These are phyloP conservation scores for Passer montanus DNA, from an alignment of 2,113 vertebrate genomes.

Conservation along the genomic window DNA sequence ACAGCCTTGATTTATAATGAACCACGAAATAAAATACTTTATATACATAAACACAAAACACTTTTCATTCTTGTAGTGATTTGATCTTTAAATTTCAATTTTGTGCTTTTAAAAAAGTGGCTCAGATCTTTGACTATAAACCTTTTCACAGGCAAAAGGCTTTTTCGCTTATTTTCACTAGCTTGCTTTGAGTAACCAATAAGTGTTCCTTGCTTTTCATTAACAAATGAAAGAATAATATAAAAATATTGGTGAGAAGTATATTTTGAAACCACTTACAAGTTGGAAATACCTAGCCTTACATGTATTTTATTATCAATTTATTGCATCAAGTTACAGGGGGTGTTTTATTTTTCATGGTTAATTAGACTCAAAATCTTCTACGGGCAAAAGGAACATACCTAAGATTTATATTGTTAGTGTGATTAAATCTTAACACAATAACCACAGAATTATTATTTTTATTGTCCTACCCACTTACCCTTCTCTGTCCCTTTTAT, in stretches of 20 bases:
- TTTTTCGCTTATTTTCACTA: neutral
- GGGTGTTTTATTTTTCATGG: neutral
- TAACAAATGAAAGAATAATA: neutral
- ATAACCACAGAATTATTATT: neutral
- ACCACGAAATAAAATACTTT: neutral
- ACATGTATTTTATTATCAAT: neutral
- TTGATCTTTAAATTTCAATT: neutral
- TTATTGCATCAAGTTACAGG: neutral
- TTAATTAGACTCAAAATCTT: neutral
- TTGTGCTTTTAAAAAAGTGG: neutral
- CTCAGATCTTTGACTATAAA: neutral
- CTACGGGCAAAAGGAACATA: neutral
- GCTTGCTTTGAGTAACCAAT: neutral
- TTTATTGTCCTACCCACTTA: neutral
- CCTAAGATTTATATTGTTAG: neutral
- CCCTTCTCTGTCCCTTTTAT: neutral
- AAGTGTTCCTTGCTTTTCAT: neutral
- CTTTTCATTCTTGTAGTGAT: neutral
- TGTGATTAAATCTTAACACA: neutral
- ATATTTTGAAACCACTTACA: neutral
- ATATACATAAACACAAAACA: neutral
- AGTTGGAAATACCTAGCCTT: neutral
- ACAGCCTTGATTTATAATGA: slow-evolving; percentile 1
- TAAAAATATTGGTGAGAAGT: neutral
- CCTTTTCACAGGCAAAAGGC: neutral